Percentiles rank a stretch among this genome's conserved stretches.
phyloP scores from a whole-genome alignment of 1,140 invertebrate genomes.

The Drosophila nigromelanica region DNA sequence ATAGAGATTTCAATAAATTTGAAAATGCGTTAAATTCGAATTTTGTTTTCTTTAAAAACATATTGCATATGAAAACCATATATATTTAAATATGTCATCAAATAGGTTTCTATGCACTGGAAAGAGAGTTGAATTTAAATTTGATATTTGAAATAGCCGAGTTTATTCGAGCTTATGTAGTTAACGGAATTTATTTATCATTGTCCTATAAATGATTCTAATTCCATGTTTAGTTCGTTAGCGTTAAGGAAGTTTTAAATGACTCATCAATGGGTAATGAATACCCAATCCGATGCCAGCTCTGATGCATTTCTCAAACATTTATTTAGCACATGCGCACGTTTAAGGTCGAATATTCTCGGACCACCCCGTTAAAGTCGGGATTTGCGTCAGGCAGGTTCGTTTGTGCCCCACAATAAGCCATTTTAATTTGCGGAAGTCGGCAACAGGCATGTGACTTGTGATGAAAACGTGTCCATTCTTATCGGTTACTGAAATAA shows the following conservation, averaged over 20 bases:
- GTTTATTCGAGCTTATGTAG: too few species aligned
- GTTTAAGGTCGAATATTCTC: conserved; percentile 12
- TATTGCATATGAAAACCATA: too few species aligned
- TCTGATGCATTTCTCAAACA: conserved; percentile 10
- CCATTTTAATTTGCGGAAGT: not conserved
- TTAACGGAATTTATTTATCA: too few species aligned
- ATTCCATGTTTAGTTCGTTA: not conserved
- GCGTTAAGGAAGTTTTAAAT: not conserved
- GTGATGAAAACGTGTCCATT: conserved; percentile 9
- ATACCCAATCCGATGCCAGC: conserved; percentile 21
- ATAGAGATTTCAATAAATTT: too few species aligned
- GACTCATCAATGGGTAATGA: conserved; percentile 2
- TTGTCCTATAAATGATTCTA: too few species aligned
- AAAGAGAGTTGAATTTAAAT: too few species aligned
- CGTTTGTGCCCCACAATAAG: not conserved
- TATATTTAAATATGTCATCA: too few species aligned
- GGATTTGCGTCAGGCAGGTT: conserved; percentile 4
- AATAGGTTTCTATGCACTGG: too few species aligned
- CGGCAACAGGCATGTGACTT: conserved; percentile 6
- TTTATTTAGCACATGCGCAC: conserved; percentile 9
- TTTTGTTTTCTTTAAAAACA: too few species aligned
- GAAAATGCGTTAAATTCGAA: too few species aligned
- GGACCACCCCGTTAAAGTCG: not conserved
- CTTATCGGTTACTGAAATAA: conserved; percentile 8
- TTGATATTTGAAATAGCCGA: too few species aligned